A percentile compares a stretch with the other conserved stretches of the same genome.
Conservation (phyloP, 2,797 vertebrate genomes). For the Fratercula arctica region DNA sequence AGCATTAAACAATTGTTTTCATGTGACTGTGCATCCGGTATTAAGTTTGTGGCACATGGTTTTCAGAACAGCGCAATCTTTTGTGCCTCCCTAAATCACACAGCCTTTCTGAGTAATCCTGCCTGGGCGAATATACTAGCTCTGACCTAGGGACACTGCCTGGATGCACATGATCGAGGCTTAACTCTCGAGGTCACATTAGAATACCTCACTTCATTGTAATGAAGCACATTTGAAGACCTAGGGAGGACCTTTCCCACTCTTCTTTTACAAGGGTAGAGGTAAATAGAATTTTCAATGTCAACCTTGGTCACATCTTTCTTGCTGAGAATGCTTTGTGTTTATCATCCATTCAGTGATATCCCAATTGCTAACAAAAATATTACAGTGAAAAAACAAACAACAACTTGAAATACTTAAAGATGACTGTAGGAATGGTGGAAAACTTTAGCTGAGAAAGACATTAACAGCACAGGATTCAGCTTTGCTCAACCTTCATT, state of each 20-base stretch:
- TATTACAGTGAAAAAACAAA: background rate
- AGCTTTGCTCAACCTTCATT: background rate
- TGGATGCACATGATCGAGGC: rapidly evolving
- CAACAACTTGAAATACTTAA: background rate
- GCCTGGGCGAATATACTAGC: background rate
- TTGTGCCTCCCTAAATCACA: background rate
- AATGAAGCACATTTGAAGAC: background rate
- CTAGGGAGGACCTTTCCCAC: background rate
- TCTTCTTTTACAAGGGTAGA: background rate
- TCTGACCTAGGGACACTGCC: background rate
- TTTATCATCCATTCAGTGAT: background rate
- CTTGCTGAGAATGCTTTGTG: background rate
- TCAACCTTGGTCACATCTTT: background rate
- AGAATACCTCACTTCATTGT: background rate
- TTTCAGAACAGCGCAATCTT: background rate
- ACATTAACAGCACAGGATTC: background rate
- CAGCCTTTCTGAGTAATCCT: background rate
- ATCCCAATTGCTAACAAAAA: background rate
- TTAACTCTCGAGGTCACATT: background rate
- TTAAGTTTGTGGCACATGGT: background rate
- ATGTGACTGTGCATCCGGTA: background rate
- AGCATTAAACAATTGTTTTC: background rate
- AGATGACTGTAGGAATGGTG: rapidly evolving
- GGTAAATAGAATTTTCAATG: background rate
- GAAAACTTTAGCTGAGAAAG: background rate